Percentiles rank a stretch among this genome's conserved stretches.
These are phyloP conservation scores for Sceloporus undulatus DNA, from an alignment of 2,113 vertebrate species.

Conservation along the genomic window DNA sequence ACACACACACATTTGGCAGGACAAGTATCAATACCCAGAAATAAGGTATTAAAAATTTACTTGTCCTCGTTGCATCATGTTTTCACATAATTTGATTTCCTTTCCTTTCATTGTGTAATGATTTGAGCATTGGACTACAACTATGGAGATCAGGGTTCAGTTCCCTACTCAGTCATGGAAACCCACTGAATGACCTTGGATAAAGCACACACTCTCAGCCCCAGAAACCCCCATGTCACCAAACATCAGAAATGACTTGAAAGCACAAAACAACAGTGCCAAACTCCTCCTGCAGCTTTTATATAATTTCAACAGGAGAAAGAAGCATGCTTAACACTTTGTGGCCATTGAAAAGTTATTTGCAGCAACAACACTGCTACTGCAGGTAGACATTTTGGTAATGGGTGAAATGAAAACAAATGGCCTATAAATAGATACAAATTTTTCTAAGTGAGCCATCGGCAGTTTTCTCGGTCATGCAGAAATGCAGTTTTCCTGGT, in stretches of 20 bases:
- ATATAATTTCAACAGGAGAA: not conserved
- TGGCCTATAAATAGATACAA: conserved; percentile 23
- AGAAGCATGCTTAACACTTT: not conserved
- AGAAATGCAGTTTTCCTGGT: conserved; percentile 17
- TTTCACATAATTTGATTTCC: not conserved
- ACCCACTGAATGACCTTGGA: too few relatives aligned
- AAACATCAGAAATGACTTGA: too few relatives aligned
- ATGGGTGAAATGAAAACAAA: conserved; percentile 10
- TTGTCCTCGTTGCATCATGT: not conserved
- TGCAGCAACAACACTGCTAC: not conserved
- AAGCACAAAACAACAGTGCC: not conserved
- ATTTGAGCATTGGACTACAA: too few relatives aligned
- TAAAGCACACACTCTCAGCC: too few relatives aligned
- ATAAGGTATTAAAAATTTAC: too few relatives aligned
- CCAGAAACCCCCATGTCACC: too few relatives aligned
- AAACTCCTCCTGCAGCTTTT: not conserved
- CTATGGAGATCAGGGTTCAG: too few relatives aligned
- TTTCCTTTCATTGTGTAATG: not conserved
- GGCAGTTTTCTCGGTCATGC: not conserved
- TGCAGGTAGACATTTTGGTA: not conserved
- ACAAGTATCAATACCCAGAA: not conserved
- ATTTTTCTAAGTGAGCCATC: conserved; percentile 25
- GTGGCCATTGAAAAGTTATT: not conserved
- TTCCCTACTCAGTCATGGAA: too few relatives aligned
- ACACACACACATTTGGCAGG: not conserved